Evolutionary conservation across 2,888 invertebrate species (phyloP).

Genomic region (Creontiades dilutus): DNA sequence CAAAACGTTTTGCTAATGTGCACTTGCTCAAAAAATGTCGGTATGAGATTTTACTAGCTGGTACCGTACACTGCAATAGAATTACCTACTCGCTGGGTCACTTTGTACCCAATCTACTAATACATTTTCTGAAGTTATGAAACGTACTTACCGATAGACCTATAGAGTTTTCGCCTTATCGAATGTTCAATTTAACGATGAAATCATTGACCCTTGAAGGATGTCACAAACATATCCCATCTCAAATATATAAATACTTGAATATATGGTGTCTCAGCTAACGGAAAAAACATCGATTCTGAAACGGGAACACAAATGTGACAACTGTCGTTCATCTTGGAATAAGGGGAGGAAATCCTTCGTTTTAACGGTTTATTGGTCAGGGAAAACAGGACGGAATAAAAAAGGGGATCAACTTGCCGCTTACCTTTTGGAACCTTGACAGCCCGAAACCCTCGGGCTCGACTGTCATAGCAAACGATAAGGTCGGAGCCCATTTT

Average conservation of each 20-base stretch:
- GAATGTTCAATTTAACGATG: background rate
- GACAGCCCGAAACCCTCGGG: slow-evolving; percentile 21
- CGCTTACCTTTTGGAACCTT: background rate
- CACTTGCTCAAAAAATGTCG: no score
- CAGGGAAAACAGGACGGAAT: slow-evolving; percentile 28
- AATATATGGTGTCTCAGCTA: background rate
- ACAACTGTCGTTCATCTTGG: background rate
- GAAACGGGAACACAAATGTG: background rate
- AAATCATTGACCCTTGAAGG: background rate
- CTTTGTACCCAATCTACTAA: no score
- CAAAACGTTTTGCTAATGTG: no score
- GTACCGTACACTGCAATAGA: no score
- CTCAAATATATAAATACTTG: background rate
- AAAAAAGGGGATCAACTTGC: background rate
- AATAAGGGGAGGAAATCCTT: background rate
- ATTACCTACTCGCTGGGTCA: no score
- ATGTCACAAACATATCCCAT: background rate
- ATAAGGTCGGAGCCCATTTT: slow-evolving; percentile 32
- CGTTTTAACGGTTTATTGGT: slow-evolving; percentile 42
- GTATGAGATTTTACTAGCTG: no score
- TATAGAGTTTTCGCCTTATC: no score
- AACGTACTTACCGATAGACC: no score
- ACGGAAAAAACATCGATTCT: background rate
- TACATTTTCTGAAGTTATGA: no score
- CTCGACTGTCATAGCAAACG: background rate